Evolutionary conservation across 2,797 vertebrate species (phyloP).

Genomic region (Sebastolobus altivelis): DNA sequence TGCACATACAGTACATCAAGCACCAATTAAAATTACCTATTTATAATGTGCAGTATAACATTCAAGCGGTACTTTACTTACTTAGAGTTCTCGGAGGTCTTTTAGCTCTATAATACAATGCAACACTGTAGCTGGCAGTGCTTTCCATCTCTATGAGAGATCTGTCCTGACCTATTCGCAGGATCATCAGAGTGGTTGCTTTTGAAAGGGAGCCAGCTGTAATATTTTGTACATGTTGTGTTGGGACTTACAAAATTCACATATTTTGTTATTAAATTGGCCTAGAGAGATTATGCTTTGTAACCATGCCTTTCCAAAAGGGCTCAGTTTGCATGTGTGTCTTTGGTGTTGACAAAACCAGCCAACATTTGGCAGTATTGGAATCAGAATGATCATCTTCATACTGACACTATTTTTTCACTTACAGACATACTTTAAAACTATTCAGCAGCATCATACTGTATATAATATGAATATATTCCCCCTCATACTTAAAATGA

Average conservation of each 20-base stretch:
- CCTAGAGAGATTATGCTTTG: not conserved
- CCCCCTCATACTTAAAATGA: constrained; percentile 7
- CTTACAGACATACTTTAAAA: not conserved
- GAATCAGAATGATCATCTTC: not conserved
- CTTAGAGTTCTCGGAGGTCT: not conserved
- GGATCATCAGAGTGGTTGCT: constrained; percentile 2
- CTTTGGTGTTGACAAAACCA: not conserved
- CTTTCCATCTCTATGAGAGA: constrained; percentile 2
- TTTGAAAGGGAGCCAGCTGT: constrained; percentile 16
- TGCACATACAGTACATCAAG: not conserved
- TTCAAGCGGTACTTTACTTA: not conserved
- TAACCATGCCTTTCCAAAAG: not conserved
- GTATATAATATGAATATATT: not conserved
- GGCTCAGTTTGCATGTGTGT: not conserved
- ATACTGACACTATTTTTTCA: not conserved
- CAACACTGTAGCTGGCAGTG: not conserved
- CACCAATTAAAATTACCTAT: not conserved
- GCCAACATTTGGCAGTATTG: not conserved
- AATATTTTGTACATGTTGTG: not conserved
- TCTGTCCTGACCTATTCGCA: not conserved
- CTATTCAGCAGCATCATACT: not conserved
- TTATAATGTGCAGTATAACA: not conserved
- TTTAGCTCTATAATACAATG: not conserved
- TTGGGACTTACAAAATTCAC: not conserved
- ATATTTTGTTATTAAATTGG: constrained; percentile 1